A percentile compares a stretch with the other conserved stretches of the same genome.
phyloP scores from a whole-genome alignment of 2,888 invertebrate species.

The Sinohyriopsis cumingii region DNA sequence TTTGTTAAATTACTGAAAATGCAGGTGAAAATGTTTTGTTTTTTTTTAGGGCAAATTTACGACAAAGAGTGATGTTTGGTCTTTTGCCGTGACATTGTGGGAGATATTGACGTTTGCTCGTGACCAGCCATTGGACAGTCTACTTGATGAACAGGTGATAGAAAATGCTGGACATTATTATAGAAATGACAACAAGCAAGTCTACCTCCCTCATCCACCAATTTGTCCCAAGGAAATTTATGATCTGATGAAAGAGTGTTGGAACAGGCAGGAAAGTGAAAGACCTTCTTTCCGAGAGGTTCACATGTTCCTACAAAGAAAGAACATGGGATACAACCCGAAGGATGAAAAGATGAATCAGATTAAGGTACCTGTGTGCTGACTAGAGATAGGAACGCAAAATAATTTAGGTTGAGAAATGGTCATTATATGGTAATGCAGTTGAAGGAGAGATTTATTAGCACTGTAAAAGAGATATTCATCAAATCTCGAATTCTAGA shows the following conservation, averaged over 20 bases:
- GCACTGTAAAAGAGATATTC: too few relatives aligned
- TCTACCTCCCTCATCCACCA: slow-evolving; percentile 80
- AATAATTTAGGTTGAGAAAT: too few relatives aligned
- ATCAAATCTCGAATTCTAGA: too few relatives aligned
- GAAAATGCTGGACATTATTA: slow-evolving; percentile 86
- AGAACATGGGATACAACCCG: slow-evolving; percentile 72
- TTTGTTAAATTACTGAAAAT: too few relatives aligned
- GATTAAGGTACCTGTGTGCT: slow-evolving; percentile 64
- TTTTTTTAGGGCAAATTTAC: slow-evolving; percentile 85
- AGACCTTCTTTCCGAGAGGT: slow-evolving; percentile 91
- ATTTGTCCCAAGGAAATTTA: slow-evolving; percentile 90
- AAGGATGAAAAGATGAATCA: slow-evolving; percentile 67
- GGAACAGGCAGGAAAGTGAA: slow-evolving; percentile 86
- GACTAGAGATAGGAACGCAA: slow-evolving; percentile 20
- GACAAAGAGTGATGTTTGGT: slow-evolving; percentile 91
- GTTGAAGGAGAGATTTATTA: too few relatives aligned
- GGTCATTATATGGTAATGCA: too few relatives aligned
- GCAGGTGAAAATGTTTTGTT: neutral
- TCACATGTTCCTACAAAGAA: slow-evolving; percentile 83
- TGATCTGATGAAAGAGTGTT: slow-evolving; percentile 93
- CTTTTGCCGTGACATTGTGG: slow-evolving; percentile 90
- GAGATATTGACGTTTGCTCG: slow-evolving; percentile 87
- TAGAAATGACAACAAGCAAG: slow-evolving; percentile 79
- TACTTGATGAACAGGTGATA: slow-evolving; percentile 85
- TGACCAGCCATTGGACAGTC: slow-evolving; percentile 83